These are phyloP conservation scores for Hermodice carunculata DNA, from an alignment of 2,888 invertebrate genomes.

Conservation along the genomic window DNA sequence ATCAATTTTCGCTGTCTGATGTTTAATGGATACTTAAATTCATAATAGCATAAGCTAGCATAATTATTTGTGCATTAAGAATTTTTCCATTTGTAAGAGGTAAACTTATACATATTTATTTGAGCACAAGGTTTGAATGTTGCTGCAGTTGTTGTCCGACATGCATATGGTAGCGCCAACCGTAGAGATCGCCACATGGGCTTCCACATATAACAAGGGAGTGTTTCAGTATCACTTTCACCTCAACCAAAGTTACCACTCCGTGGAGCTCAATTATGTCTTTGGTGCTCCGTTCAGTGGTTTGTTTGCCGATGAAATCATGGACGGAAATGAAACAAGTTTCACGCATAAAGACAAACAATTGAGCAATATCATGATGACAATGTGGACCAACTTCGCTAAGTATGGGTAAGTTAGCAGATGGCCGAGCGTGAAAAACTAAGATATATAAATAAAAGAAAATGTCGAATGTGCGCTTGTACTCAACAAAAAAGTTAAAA, in stretches of 20 bases:
- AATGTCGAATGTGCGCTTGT: no score
- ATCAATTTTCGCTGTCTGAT: no score
- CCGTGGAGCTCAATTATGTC: constrained; percentile 41
- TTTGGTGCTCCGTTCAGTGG: constrained; percentile 45
- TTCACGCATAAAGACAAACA: constrained; percentile 24
- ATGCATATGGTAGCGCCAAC: constrained; percentile 43
- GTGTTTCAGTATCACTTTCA: constrained; percentile 40
- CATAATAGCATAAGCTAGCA: no score
- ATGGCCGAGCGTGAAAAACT: no score
- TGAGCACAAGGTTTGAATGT: no score
- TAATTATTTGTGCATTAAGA: no score
- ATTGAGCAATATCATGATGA: constrained; percentile 33
- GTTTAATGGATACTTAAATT: no score
- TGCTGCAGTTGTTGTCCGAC: constrained; percentile 41
- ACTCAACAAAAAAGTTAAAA: no score
- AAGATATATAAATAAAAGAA: no score
- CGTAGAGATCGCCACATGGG: constrained; percentile 26
- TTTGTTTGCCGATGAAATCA: constrained; percentile 39
- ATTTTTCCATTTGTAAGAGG: no score
- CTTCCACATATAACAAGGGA: constrained; percentile 18
- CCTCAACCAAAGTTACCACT: constrained; percentile 35
- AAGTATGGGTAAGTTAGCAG: constrained; percentile 36
- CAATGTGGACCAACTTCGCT: constrained; percentile 42
- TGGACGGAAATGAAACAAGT: background rate
- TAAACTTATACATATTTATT: no score